Evolutionary conservation across 2,797 vertebrate genomes (phyloP).

Genomic region (Schizopygopsis malacanthus): DNA sequence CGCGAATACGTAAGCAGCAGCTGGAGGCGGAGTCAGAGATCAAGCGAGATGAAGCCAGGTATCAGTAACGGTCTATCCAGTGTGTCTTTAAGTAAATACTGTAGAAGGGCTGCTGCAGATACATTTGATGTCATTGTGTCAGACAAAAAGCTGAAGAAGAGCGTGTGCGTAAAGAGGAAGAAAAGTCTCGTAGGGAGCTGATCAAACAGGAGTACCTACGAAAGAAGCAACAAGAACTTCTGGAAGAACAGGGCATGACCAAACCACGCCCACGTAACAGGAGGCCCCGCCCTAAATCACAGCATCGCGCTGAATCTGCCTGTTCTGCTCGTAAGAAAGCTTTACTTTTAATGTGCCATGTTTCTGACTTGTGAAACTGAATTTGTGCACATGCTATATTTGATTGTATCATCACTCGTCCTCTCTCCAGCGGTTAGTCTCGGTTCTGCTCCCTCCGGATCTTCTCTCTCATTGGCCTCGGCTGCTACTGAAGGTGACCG

Average conservation of each 20-base stretch:
- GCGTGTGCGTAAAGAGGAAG: constrained; percentile 86
- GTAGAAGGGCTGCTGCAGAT: not conserved
- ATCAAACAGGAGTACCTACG: constrained; percentile 89
- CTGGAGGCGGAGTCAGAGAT: constrained; percentile 84
- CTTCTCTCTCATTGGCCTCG: constrained; percentile 85
- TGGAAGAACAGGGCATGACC: constrained; percentile 84
- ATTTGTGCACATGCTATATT: not conserved
- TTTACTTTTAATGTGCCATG: not conserved
- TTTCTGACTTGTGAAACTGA: not conserved
- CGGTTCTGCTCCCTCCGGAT: constrained; percentile 84
- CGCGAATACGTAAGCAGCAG: constrained; percentile 82
- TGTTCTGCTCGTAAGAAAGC: constrained; percentile 83
- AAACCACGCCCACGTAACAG: constrained; percentile 81
- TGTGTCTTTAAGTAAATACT: not conserved
- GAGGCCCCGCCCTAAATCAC: constrained; percentile 83
- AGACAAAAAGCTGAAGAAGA: constrained; percentile 90
- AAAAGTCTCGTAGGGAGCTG: constrained; percentile 85
- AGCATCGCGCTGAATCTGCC: constrained; percentile 82
- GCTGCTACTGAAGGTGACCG: constrained; percentile 85
- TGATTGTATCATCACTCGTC: not conserved
- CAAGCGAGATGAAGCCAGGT: constrained; percentile 87
- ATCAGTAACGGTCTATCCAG: constrained; percentile 24
- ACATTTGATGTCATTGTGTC: constrained; percentile 14
- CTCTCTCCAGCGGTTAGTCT: constrained; percentile 78
- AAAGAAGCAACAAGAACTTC: constrained; percentile 85